These are phyloP conservation scores for Tinea semifulvella DNA, from an alignment of 2,888 invertebrate genomes.

Conservation along the genomic window DNA sequence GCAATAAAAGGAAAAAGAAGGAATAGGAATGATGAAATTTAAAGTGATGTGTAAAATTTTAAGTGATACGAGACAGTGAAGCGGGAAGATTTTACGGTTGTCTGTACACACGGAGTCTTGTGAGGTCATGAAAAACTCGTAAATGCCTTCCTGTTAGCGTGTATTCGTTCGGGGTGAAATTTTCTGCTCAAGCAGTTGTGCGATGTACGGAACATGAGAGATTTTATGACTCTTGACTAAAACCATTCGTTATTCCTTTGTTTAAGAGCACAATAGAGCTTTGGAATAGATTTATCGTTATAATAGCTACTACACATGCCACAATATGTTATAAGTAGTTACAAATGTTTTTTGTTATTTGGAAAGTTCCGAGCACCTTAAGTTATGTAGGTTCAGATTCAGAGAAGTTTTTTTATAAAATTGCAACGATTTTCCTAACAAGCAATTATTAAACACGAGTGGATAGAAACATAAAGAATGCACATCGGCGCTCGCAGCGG, in stretches of 20 bases:
- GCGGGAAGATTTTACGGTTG: constrained; percentile 41
- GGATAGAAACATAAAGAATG: not conserved
- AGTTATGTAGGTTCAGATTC: no score
- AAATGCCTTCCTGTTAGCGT: constrained; percentile 35
- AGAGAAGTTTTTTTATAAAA: no score
- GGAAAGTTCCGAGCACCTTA: no score
- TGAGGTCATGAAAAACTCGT: constrained; percentile 53
- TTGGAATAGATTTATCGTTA: not conserved
- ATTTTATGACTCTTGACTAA: constrained; percentile 43
- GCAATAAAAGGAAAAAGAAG: no score
- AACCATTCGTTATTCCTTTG: constrained; percentile 5
- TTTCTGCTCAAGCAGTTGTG: constrained; percentile 42
- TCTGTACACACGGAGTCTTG: constrained; percentile 38
- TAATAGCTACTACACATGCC: no score
- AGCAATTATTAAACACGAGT: no score
- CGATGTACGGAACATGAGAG: constrained; percentile 45
- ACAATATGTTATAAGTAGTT: not conserved
- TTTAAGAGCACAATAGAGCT: not conserved
- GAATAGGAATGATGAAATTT: not conserved
- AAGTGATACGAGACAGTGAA: constrained; percentile 27
- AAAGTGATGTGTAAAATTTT: constrained; percentile 28
- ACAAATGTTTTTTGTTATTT: not conserved
- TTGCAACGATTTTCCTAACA: no score
- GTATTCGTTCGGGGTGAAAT: constrained; percentile 42
- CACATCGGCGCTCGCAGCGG: constrained; percentile 1